Evolutionary conservation across 2,797 vertebrate species (phyloP), one percentile per base, ranked within the genome.

Genomic region (Ceryle rudis): DNA sequence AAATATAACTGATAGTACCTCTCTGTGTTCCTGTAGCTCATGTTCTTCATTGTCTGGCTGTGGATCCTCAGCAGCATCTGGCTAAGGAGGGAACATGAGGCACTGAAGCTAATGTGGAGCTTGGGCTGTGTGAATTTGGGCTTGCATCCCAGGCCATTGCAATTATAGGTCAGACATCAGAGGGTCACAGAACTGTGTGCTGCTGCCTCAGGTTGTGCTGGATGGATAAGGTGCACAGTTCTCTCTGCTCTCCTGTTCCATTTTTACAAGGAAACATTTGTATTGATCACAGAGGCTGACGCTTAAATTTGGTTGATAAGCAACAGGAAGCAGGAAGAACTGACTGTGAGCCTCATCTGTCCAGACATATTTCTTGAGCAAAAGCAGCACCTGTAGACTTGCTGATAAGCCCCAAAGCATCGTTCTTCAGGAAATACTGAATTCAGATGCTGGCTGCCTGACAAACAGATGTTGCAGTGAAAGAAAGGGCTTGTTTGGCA

Each of bases 351-450:
- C 33, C 81, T 70, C 39, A 37, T 81, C 19, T 62, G 31, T 55
- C n/a, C 35, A 78, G 70, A 54, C 2, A 20, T 5, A 15, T 87
- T 77, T 71, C 69, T 69, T 82, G 37, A 87, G 67, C 26, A 82
- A 80, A 95, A 66, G 44, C 70, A 91, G 31, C 69, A 91, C 78
- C 89, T 94, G 89, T 79, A 89, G 67, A 33, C 67, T 54, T 55
- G 83, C 57, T 8, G 65, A 92, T 92, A 95, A 94, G 57, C 26
- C 21, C 31, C 41, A 67, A 77, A 92, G 31, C 41, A 64, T 15
- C 1, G 0, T 37, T 66, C 47, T 84, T 79, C 26, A 71, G 89
- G 52, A 95, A 87, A 87, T 65, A 61, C 0, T 78, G 79, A 85
- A 87, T 89, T 87, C 11, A 33, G 47, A 64, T 28, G 28, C 81